These are phyloP conservation scores for Drosophila quinaria DNA, from an alignment of 2,888 invertebrate genomes.

Conservation along the genomic window DNA sequence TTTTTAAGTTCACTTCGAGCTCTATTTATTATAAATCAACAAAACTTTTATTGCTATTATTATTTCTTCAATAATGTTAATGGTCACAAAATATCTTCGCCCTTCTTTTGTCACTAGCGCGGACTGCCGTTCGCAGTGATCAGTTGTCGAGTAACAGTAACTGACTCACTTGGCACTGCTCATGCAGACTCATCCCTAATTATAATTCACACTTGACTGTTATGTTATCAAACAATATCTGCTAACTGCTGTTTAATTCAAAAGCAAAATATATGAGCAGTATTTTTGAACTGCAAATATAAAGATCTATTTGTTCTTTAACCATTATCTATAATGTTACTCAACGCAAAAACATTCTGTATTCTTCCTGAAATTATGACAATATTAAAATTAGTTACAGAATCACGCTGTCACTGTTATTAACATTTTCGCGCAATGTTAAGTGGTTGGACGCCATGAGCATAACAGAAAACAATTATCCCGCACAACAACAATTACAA, in stretches of 20 bases:
- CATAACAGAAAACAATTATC: conserved; percentile 17
- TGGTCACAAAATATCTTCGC: not conserved
- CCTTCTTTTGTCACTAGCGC: too few species aligned
- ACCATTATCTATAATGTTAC: too few species aligned
- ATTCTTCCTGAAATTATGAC: too few species aligned
- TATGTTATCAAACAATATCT: not conserved
- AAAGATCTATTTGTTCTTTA: too few species aligned
- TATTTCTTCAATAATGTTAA: not conserved
- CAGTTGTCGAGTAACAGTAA: not conserved
- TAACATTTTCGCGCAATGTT: conserved; percentile 6
- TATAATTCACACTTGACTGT: not conserved
- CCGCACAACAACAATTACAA: conserved; percentile 4
- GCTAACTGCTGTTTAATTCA: not conserved
- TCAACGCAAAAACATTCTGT: too few species aligned
- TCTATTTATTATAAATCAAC: not conserved
- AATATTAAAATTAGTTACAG: too few species aligned
- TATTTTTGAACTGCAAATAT: not conserved
- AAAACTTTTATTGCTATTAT: not conserved
- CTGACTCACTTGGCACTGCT: not conserved
- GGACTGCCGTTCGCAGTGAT: too few species aligned
- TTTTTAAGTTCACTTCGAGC: not conserved
- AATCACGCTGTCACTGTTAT: conserved; percentile 9
- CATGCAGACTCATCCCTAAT: not conserved
- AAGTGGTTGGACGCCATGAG: conserved; percentile 1
- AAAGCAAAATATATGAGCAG: not conserved